Conservation (phyloP, 2,888 invertebrate genomes). For the Hydriomena furcata region DNA sequence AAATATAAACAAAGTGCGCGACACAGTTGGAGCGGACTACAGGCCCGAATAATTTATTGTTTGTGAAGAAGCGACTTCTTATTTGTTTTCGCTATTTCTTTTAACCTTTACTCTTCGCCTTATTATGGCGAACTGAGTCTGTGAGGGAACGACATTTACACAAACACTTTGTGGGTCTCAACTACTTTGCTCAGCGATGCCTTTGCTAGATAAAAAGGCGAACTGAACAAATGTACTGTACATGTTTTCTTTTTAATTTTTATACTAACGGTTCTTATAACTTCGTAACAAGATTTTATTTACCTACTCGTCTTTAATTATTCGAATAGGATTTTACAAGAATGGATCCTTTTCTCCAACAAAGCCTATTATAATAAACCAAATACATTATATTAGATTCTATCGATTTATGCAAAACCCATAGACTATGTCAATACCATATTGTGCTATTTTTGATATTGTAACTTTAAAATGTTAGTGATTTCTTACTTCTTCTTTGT, state of each 20-base stretch:
- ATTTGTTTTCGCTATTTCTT: constrained; percentile 56
- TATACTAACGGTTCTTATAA: neutral
- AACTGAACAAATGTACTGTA: constrained; percentile 7
- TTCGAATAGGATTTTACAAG: too few species aligned
- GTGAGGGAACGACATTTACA: constrained; percentile 44
- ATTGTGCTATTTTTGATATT: too few species aligned
- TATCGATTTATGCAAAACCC: too few species aligned
- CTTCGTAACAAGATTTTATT: neutral
- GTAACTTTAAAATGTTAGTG: too few species aligned
- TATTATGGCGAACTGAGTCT: constrained; percentile 50
- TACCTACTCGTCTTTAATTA: too few species aligned
- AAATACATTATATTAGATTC: too few species aligned
- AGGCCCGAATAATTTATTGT: constrained; percentile 61
- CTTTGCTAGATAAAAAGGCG: constrained; percentile 13
- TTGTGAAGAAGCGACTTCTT: constrained; percentile 57
- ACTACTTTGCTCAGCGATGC: constrained; percentile 37
- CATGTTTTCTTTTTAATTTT: too few species aligned
- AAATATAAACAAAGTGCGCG: constrained; percentile 60
- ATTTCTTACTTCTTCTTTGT: too few species aligned
- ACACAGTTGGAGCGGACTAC: constrained; percentile 42
- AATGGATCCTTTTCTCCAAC: neutral
- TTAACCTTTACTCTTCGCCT: constrained; percentile 46
- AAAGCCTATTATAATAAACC: too few species aligned
- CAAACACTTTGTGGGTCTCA: constrained; percentile 43
- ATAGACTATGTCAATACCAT: too few species aligned